These are phyloP conservation scores for Aleiodes testaceus DNA, from an alignment of 2,888 invertebrate genomes.

Conservation along the genomic window DNA sequence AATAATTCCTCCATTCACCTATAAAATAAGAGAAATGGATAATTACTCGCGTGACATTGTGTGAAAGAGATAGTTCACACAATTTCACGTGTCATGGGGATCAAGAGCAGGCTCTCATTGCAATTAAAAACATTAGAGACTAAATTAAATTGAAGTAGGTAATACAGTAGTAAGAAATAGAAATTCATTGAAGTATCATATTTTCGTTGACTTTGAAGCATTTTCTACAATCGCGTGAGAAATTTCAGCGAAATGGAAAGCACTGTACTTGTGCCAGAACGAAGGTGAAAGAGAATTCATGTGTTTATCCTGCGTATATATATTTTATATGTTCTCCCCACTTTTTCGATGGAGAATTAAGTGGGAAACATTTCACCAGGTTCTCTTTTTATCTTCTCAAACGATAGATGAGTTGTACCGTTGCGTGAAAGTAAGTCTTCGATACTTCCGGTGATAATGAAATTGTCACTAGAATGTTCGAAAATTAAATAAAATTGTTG, in stretches of 20 bases:
- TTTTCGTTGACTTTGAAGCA: background rate
- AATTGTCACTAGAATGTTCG: background rate
- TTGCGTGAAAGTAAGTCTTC: conserved; percentile 12
- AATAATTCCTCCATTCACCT: background rate
- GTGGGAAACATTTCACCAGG: background rate
- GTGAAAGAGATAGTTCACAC: conserved; percentile 9
- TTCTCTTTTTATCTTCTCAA: background rate
- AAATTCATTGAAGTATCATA: conserved; percentile 2
- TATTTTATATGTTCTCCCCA: background rate
- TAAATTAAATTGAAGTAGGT: background rate
- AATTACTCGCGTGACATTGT: background rate
- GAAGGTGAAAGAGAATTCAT: conserved; percentile 24
- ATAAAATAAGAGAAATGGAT: background rate
- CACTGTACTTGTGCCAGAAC: conserved; percentile 1
- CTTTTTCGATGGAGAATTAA: background rate
- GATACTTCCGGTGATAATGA: conserved; percentile 6
- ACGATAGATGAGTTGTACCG: conserved; percentile 16
- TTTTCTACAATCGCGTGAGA: conserved; percentile 15
- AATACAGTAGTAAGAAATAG: conserved; percentile 11
- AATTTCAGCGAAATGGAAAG: conserved; percentile 29
- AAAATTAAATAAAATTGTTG: too few species aligned
- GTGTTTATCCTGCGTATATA: background rate
- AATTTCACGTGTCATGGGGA: conserved; percentile 14
- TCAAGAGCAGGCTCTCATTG: background rate
- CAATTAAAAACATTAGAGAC: conserved; percentile 7